Evolutionary conservation across 2,888 invertebrate genomes (phyloP), one percentile per base, ranked within the genome.

Genomic region (Schizotus pectinicornis): DNA sequence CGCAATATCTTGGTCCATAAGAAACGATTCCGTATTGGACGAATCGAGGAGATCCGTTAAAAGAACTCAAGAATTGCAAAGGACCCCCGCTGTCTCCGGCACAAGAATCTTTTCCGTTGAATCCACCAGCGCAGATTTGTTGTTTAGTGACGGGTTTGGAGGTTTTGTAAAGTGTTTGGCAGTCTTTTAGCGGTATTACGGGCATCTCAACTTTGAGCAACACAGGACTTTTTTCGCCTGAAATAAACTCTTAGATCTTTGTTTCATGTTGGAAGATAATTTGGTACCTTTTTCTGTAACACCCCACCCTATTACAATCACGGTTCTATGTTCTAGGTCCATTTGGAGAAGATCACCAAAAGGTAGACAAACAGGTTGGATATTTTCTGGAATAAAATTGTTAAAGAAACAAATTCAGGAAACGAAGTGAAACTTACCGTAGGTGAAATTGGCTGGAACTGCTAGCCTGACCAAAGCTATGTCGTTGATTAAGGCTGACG

Each of bases 261-360:
- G n/a, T n/a, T n/a, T n/a, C n/a, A n/a, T n/a, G n/a, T n/a, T n/a
- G n/a, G n/a, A n/a, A 59, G 30, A 53, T 11, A 9, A 32, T 41
- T 6, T 35, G 12, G n/a, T 75, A 82, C 86, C 83, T 47, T 75
- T 76, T 75, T 87, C 85, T 37, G 86, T 88, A 67, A 85, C 83
- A 14, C 90, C 90, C 90, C 90, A 91, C 0, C 90, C 91, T 2
- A 88, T 87, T 1, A 88, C 88, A 43, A 85, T 82, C 65, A 85
- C 83, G 66, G 81, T 79, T 60, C 74, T 74, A 1, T 81, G 49
- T 78, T 73, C 41, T 74, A 75, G 8, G 66, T 68, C 34, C 71
- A 22, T 22, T 22, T 22, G 22, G 22, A 22, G 59, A 9, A 65
- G 37, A 14, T 49, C 7, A 7, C 74, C 77, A 6, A 69, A 58